Percentiles rank a stretch among this genome's conserved stretches.
Evolutionary conservation across 2,113 vertebrate genomes (phyloP).

Genomic region (Eulacestoma nigropectus): DNA sequence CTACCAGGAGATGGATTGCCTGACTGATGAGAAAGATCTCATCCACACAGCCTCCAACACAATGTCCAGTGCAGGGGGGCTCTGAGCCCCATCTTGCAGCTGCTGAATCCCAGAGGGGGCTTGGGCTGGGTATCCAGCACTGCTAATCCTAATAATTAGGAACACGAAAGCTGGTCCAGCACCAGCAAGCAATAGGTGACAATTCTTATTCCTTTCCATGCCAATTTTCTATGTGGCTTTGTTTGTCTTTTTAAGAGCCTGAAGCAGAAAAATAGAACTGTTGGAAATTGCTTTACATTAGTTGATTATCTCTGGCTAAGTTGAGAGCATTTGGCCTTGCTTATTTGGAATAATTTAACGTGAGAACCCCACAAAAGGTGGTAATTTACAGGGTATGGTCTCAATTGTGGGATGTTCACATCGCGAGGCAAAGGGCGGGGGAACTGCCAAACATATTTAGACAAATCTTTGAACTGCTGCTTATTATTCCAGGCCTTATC

Average conservation of each 20-base stretch:
- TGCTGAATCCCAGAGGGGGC: background rate
- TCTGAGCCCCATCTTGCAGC: background rate
- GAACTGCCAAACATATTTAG: background rate
- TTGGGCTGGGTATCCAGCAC: background rate
- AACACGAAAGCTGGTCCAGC: background rate
- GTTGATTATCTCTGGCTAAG: constrained; percentile 51
- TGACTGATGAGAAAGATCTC: background rate
- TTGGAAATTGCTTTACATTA: constrained; percentile 40
- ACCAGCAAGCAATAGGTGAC: background rate
- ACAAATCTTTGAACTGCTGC: constrained; percentile 20
- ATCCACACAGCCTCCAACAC: background rate
- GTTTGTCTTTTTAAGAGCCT: background rate
- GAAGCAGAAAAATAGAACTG: constrained; percentile 7
- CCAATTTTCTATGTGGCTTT: background rate
- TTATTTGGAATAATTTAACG: constrained; percentile 27
- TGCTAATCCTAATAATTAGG: background rate
- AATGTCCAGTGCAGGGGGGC: background rate
- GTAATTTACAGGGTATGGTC: constrained; percentile 14
- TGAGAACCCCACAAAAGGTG: background rate
- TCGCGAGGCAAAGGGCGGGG: background rate
- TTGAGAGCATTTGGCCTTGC: constrained; percentile 38
- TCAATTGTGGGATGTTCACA: background rate
- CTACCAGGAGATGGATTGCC: background rate
- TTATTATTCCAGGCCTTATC: constrained; percentile 26
- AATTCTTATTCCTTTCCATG: background rate